Evolutionary conservation across 1,140 invertebrate species (phyloP).

Genomic region (Trichonephila clavata): DNA sequence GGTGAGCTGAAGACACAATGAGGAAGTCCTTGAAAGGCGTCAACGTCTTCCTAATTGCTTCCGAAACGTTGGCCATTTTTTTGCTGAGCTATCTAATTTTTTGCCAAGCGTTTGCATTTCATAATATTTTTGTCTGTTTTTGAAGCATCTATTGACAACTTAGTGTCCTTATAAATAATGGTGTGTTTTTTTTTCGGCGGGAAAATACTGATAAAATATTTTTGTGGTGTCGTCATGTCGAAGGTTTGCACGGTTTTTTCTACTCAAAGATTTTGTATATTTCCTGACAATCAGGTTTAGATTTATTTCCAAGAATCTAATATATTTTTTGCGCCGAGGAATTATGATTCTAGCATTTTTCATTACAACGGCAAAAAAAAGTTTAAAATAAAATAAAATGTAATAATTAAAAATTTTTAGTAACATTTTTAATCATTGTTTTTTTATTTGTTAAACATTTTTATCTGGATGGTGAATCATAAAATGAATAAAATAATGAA

Average conservation of each 20-base stretch:
- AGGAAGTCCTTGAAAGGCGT: conserved; percentile 34
- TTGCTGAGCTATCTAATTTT: conserved; percentile 13
- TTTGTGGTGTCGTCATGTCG: background rate
- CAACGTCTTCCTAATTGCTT: conserved; percentile 30
- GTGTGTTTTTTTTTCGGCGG: background rate
- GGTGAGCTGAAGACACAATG: conserved; percentile 7
- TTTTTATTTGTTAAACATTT: too few relatives aligned
- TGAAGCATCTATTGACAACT: background rate
- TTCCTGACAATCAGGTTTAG: background rate
- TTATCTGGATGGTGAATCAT: too few relatives aligned
- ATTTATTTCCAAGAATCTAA: background rate
- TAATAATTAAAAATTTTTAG: too few relatives aligned
- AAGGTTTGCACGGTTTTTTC: background rate
- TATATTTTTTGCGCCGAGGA: background rate
- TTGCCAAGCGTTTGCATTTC: conserved; percentile 10
- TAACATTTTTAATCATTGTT: too few relatives aligned
- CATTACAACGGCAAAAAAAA: too few relatives aligned
- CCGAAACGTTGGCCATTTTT: conserved; percentile 30
- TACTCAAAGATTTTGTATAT: background rate
- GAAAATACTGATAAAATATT: background rate
- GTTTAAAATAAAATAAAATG: too few relatives aligned
- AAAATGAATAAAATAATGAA: too few relatives aligned
- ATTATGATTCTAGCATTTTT: too few relatives aligned
- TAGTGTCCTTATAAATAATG: background rate
- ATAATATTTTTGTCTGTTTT: conserved; percentile 10